Evolutionary conservation across 2,797 vertebrate species (phyloP), one percentile per base, ranked within the genome.

Genomic region (Lerista edwardsae): DNA sequence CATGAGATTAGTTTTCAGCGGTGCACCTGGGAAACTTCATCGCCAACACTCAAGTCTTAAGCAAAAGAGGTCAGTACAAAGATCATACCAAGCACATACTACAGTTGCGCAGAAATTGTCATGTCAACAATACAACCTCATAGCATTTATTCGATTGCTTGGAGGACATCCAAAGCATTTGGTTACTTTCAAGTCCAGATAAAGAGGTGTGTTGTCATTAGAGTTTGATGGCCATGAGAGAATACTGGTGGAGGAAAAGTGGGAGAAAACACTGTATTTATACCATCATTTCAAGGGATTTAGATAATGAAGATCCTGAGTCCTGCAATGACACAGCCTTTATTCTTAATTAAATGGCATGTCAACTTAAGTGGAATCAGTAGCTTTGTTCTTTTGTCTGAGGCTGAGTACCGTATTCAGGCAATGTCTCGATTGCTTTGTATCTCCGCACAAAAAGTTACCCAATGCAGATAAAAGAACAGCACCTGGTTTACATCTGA

Each of bases 401-500:
- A 51, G 12, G 69, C 80, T 90, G 61, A 55, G 51, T 73, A 87
- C 57, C 21, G 12, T 88, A 86, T 74, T 89, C 29, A 61, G 79
- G 84, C 75, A 90, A 75, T 90, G 75, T 34, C 68, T 86, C 59
- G 67, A 88, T 84, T 83, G 88, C 80, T 93, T 91, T 93, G 41
- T 86, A 82, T 90, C 84, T 83, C 77, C 90, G 71, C 36, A 27
- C 34, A 84, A 80, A n/a, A 47, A 90, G 89, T 91, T 92, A 85
- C 1, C 39, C 80, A 88, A 79, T 90, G 0, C 10, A 90, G 90
- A 93, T 89, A 87, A 84, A 85, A 71, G 12, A 59, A 74, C 59
- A 76, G 79, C 88, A 90, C 79, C 90, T 93, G 91, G 87, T 84
- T 88, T 92, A 86, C 41, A 86, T 82, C 86, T 93, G 86, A 90